phyloP scores from a whole-genome alignment of 2,113 vertebrate genomes.

The Rostratula benghalensis region DNA sequence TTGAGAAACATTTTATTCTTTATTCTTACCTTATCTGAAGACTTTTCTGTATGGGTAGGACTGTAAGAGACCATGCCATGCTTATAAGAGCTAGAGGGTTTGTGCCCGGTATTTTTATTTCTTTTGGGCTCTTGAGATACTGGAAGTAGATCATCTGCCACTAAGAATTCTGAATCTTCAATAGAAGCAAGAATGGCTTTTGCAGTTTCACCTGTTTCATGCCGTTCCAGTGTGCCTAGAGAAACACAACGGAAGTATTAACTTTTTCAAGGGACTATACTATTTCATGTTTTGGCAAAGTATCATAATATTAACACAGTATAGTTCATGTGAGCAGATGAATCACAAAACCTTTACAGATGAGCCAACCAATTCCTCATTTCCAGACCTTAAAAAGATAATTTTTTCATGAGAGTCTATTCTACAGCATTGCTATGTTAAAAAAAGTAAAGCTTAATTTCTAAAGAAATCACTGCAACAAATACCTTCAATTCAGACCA shows the following conservation, averaged over 20 bases:
- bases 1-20: neutral
- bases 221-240: slow-evolving; percentile 76
- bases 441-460: neutral
- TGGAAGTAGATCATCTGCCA: slow-evolving; percentile 32
- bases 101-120: slow-evolving; percentile 38
- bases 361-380: neutral
- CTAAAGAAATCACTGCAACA: neutral
- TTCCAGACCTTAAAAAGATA: neutral
- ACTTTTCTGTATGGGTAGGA: slow-evolving; percentile 39
- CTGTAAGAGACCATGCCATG: neutral
- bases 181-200: slow-evolving; percentile 73
- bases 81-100: slow-evolving; percentile 37
- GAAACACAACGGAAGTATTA: neutral
- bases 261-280: neutral
- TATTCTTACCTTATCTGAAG: slow-evolving; percentile 65
- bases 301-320: neutral
- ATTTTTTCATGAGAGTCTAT: neutral
- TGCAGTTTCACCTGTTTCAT: slow-evolving; percentile 78
- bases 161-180: slow-evolving; percentile 63
- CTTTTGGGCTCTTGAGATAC: slow-evolving; percentile 37
- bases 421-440: neutral
- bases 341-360: neutral
- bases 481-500: neutral
- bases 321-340: neutral
- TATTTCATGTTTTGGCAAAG: neutral